Evolutionary conservation across 2,888 invertebrate genomes (phyloP), one percentile per base, ranked within the genome.

Genomic region (Nipponacmea schrenckii): DNA sequence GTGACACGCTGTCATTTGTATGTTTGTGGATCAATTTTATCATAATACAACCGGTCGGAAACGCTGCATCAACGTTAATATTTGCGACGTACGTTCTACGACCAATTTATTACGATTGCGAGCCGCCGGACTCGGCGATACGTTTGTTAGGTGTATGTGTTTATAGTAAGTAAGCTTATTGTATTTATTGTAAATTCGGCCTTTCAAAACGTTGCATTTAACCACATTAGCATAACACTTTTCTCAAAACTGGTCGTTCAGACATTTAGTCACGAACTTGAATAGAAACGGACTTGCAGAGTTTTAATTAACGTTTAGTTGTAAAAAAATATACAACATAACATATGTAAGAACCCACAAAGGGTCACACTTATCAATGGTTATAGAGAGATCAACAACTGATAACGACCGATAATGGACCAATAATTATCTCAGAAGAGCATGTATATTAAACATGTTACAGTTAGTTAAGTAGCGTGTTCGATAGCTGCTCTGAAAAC

Each of bases 1-100:
- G 89, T 4, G 84, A 85, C 70, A 81, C 88, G 44, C 81, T 84
- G 3, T 86, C 83, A 8, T 89, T 88, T 77, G 71, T 88, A 66
- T 86, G 85, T 71, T 75, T 87, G 39, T 88, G 88, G 88, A 83
- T 86, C 56, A 84, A 86, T 74, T 81, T 86, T 68, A 76, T 88
- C 44, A 80, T 87, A 63, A 83, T 86, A 39, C 84, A 84, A 71
- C 87, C 88, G 0, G 86, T 86, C 12, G 83, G 84, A 7, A 81
- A 84, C n/a, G 88, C 88, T 0, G 86, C 86, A 0, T 84, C 85
- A 31, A 85, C 86, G 5, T 77, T 88, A 26, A 84, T 87, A 62
- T 88, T 87, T 72, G 85, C 88, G 15, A 83, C 85, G 24, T 88
- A 89, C 70, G 78, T 86, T 15, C 74, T 88, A 5, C 77, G 84